Percentiles rank a stretch among this genome's conserved stretches.
Conservation (phyloP, 53 echinoderm and acorn worm genomes). For the Patiria pectinifera region DNA sequence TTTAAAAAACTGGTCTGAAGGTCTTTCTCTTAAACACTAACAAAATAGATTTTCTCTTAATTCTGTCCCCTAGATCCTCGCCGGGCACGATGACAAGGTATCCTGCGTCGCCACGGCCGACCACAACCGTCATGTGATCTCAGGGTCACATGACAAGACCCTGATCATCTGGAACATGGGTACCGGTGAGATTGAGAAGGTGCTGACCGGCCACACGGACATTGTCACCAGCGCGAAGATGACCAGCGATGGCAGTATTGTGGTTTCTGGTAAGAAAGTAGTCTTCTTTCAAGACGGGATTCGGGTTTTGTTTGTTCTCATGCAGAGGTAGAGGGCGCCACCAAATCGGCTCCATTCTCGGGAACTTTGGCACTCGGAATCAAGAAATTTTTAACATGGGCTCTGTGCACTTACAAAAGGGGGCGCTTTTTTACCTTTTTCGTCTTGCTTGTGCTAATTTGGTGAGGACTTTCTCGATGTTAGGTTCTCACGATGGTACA, state of each 20-base stretch:
- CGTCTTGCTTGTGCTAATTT: too few relatives aligned
- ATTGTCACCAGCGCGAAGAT: slow-evolving; percentile 89
- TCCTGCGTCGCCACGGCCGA: slow-evolving; percentile 93
- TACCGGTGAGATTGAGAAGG: slow-evolving; percentile 96
- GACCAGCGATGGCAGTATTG: slow-evolving; percentile 96
- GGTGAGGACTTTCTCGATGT: neutral
- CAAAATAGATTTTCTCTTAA: too few relatives aligned
- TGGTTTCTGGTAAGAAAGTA: slow-evolving; percentile 79
- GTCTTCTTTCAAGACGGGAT: too few relatives aligned
- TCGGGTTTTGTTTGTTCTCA: too few relatives aligned
- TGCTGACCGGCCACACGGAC: slow-evolving; percentile 88
- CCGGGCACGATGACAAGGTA: slow-evolving; percentile 87
- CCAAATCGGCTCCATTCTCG: too few relatives aligned
- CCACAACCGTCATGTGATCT: slow-evolving; percentile 95
- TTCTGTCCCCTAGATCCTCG: slow-evolving; percentile 75
- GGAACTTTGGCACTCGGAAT: too few relatives aligned
- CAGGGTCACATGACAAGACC: slow-evolving; percentile 92
- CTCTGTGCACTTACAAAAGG: too few relatives aligned
- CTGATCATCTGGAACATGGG: slow-evolving; percentile 97
- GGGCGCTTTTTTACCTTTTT: too few relatives aligned
- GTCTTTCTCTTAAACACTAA: too few relatives aligned
- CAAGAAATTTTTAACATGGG: too few relatives aligned
- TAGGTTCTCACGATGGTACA: slow-evolving; percentile 94
- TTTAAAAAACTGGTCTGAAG: neutral
- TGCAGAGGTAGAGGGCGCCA: too few relatives aligned